Conservation (phyloP, 2,888 invertebrate species). For the Cremastinae sp. region DNA sequence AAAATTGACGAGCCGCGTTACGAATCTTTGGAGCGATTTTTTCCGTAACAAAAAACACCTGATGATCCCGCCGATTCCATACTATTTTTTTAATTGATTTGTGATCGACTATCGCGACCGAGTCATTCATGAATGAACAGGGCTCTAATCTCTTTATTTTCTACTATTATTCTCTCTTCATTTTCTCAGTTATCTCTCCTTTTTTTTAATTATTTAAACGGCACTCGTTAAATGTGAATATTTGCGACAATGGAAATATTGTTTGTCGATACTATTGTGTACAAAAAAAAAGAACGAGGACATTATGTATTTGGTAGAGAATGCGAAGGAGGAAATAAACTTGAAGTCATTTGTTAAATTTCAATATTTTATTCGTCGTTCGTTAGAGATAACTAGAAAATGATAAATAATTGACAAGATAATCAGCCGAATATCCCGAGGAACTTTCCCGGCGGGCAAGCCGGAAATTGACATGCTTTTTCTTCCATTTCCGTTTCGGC, state of each 20-base stretch:
- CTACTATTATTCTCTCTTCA: too few species aligned
- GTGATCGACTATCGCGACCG: constrained; percentile 51
- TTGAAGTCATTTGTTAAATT: constrained; percentile 73
- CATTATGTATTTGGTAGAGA: constrained; percentile 75
- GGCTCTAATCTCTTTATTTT: constrained; percentile 23
- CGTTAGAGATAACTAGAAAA: neutral
- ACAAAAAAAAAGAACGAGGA: constrained; percentile 64
- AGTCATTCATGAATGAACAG: constrained; percentile 46
- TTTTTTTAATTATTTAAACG: constrained; percentile 41
- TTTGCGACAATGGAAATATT: constrained; percentile 65
- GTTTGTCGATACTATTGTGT: constrained; percentile 71
- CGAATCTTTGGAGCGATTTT: constrained; percentile 2
- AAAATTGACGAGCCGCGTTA: constrained; percentile 14
- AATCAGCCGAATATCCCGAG: constrained; percentile 71
- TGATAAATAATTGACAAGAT: constrained; percentile 7
- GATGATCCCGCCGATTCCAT: constrained; percentile 29
- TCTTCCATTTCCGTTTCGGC: constrained; percentile 82
- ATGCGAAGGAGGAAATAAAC: constrained; percentile 68
- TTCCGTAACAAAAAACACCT: constrained; percentile 7
- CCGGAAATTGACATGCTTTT: constrained; percentile 81
- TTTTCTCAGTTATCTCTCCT: constrained; percentile 37
- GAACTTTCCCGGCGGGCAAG: constrained; percentile 79
- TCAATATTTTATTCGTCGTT: constrained; percentile 4
- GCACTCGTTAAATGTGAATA: constrained; percentile 71
- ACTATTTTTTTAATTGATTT: constrained; percentile 43